These are phyloP conservation scores for Oenanthe oenanthe DNA, from an alignment of 2,113 vertebrate genomes.

Conservation along the genomic window DNA sequence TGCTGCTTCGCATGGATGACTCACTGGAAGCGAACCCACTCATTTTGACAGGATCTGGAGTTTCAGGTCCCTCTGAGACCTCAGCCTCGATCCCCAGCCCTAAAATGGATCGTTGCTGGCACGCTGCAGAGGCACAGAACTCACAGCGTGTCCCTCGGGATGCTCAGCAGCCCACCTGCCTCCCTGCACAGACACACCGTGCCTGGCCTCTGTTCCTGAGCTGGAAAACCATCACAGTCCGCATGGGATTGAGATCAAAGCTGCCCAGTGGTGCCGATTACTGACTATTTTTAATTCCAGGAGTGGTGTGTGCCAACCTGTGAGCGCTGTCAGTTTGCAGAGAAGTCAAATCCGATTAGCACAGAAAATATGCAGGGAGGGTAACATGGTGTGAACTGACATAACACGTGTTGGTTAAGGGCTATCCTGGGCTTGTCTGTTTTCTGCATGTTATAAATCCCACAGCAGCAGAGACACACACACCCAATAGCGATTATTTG, in stretches of 20 bases:
- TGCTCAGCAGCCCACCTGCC: not conserved
- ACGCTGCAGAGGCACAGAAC: fast-evolving
- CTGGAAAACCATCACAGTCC: fast-evolving
- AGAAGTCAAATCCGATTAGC: conserved; percentile 32
- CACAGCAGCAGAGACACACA: not conserved
- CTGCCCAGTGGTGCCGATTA: not conserved
- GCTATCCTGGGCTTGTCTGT: not conserved
- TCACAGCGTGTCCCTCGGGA: fast-evolving
- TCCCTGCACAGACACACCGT: fast-evolving
- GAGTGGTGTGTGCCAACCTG: not conserved
- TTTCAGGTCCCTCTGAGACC: not conserved
- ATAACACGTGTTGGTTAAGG: not conserved
- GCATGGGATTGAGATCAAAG: not conserved
- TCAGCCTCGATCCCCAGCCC: not conserved
- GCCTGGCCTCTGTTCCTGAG: not conserved
- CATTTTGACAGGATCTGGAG: not conserved
- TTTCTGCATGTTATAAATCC: conserved; percentile 23
- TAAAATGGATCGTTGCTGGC: not conserved
- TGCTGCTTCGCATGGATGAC: fast-evolving
- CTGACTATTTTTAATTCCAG: conserved; percentile 15
- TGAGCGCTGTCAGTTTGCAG: not conserved
- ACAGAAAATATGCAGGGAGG: not conserved
- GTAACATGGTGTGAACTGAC: conserved; percentile 15
- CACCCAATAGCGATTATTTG: not conserved
- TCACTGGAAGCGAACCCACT: not conserved